A percentile compares a stretch with the other conserved stretches of the same genome.
These are phyloP conservation scores for Brachionus rubens DNA, from an alignment of 1,140 invertebrate genomes.

Conservation along the genomic window DNA sequence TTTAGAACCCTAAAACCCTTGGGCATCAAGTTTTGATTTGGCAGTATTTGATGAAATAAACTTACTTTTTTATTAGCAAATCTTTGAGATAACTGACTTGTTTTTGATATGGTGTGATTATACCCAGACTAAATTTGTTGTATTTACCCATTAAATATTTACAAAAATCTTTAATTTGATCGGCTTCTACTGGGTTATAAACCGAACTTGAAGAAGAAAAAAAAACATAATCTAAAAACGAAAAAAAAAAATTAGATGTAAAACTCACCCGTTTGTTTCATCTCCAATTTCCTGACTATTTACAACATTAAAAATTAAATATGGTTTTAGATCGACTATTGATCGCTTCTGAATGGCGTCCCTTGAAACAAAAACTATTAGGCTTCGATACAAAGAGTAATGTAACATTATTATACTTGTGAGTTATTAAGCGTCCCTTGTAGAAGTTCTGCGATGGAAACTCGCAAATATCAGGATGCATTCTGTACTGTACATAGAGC, in stretches of 20 bases:
- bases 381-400: neutral
- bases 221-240: too few relatives aligned
- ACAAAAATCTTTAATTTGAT: constrained; percentile 52
- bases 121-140: constrained; percentile 49
- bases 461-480: constrained; percentile 20
- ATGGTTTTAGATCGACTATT: neutral
- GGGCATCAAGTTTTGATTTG: too few relatives aligned
- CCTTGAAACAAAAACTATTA: neutral
- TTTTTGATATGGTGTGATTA: constrained; percentile 55
- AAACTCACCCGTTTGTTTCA: constrained; percentile 3
- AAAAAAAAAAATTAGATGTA: neutral
- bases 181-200: constrained; percentile 52
- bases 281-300: constrained; percentile 42
- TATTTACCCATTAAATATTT: constrained; percentile 37
- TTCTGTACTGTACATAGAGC: constrained; percentile 36
- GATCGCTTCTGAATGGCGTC: neutral
- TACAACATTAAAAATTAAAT: neutral
- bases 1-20: too few relatives aligned
- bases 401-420: neutral
- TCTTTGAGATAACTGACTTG: constrained; percentile 50
- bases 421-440: constrained; percentile 15
- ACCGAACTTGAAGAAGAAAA: constrained; percentile 52
- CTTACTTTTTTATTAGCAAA: constrained; percentile 48
- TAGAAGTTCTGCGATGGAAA: constrained; percentile 31
- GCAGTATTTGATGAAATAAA: constrained; percentile 44